phyloP scores from a whole-genome alignment of 1,140 invertebrate species.

The Diprion similis region DNA sequence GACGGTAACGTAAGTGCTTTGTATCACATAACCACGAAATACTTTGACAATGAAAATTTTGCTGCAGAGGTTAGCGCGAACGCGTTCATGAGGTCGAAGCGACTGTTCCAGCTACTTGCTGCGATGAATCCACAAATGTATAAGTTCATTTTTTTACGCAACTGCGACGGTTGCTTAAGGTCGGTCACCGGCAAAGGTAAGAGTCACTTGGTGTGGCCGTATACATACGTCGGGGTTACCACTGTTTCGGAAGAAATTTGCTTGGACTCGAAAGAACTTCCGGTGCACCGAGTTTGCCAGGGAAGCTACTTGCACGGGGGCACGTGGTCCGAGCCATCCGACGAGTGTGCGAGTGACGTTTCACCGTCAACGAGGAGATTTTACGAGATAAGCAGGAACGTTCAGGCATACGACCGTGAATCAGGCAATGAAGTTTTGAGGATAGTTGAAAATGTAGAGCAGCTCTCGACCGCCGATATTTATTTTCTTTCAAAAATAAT shows the following conservation, averaged over 20 bases:
- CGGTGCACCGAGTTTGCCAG: constrained; percentile 33
- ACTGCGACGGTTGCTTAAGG: constrained; percentile 1
- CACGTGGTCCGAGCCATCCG: constrained; percentile 30
- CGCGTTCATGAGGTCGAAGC: background rate
- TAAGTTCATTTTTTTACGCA: background rate
- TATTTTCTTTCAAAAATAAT: constrained; percentile 63
- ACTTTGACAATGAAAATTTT: background rate
- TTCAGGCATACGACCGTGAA: background rate
- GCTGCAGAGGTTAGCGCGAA: background rate
- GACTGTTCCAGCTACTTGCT: background rate
- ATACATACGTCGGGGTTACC: constrained; percentile 27
- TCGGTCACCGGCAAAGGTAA: background rate
- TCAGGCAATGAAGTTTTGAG: constrained; percentile 49
- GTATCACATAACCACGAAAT: constrained; percentile 1
- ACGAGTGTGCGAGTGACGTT: background rate
- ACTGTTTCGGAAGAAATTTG: constrained; percentile 37
- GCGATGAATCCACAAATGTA: background rate
- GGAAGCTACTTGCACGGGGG: constrained; percentile 46
- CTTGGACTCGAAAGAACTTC: constrained; percentile 39
- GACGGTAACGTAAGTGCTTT: constrained; percentile 2
- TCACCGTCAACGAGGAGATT: background rate
- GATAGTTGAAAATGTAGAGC: constrained; percentile 37
- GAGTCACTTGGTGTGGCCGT: constrained; percentile 37
- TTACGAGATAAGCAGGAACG: background rate
- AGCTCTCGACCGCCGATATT: constrained; percentile 61